Evolutionary conservation across 2,888 invertebrate genomes (phyloP), one percentile per base, ranked within the genome.

Genomic region (Eucriotettix oculatus): DNA sequence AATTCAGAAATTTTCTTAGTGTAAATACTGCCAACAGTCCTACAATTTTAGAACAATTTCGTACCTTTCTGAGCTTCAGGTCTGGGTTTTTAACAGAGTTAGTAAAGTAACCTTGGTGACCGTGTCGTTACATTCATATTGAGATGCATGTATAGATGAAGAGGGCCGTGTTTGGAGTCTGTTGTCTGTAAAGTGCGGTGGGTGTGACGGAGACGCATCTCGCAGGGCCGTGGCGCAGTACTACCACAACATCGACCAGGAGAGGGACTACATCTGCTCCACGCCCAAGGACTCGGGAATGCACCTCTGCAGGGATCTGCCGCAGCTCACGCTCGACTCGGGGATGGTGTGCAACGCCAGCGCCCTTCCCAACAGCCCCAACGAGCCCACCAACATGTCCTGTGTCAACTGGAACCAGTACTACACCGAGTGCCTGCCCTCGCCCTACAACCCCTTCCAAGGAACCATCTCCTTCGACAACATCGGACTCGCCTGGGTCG

Each of bases 401-500:
- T 99, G 99, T 76, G 90, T 99, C 68, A 91, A 99, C 77, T 99
- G 98, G 98, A 96, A 99, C 77, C 87, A 90, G 76, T 99, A 99
- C 77, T 99, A 98, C 74, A 93, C 91, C 58, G 86, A 88, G 70
- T 99, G 99, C 76, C 85, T 86, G 64, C 87, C 94, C 65, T 86
- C 90, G 67, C 94, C 91, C 59, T 84, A 87, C 69, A 99, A 99
- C 78, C 99, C 99, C 14, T 99, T 98, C 75, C 93, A 94, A 76
- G 98, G 98, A 63, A 96, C 99, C 61, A 98, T 99, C 71, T 96
- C 96, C 52, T 99, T 99, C 75, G 99, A 99, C 78, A 99, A 99
- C 76, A 99, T 99, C 70, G 99, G 99, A 66, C 85, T 99, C 69
- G 99, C 99, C 40, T 99, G 99, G 98, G 97, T 99, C 65, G 98